phyloP scores from a whole-genome alignment of 1,140 invertebrate genomes.

The Lucilia sericata region DNA sequence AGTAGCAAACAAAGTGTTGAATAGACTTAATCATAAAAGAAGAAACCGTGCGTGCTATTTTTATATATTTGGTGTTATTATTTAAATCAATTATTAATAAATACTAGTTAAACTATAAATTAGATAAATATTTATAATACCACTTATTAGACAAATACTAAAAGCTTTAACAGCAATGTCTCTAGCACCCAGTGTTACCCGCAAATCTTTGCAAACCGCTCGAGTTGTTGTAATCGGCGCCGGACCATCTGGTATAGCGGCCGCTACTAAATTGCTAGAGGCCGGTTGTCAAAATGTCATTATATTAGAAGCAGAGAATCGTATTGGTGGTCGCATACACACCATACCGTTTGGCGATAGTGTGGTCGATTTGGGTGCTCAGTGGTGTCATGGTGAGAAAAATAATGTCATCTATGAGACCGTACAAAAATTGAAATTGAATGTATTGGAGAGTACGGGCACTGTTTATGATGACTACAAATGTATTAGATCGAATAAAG shows the following conservation, averaged over 20 bases:
- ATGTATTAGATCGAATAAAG: conserved; percentile 65
- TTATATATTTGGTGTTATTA: not conserved
- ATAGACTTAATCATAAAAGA: not conserved
- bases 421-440: conserved; percentile 71
- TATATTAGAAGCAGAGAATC: conserved; percentile 76
- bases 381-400: conserved; percentile 82
- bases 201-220: conserved; percentile 43
- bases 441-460: conserved; percentile 68
- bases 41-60: not conserved
- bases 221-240: conserved; percentile 72
- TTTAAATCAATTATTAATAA: not conserved
- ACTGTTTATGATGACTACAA: conserved; percentile 56
- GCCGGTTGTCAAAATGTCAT: conserved; percentile 71
- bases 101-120: not conserved
- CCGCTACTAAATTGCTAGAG: conserved; percentile 70
- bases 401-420: conserved; percentile 77
- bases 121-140: not conserved
- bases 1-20: not conserved
- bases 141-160: not conserved
- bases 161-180: not conserved
- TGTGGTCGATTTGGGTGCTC: conserved; percentile 83
- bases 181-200: not conserved
- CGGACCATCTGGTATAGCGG: conserved; percentile 73
- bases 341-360: conserved; percentile 73
- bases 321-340: conserved; percentile 79